phyloP scores from a whole-genome alignment of 37 sponge, comb jelly and placozoan genomes.

The Agelas oroides region DNA sequence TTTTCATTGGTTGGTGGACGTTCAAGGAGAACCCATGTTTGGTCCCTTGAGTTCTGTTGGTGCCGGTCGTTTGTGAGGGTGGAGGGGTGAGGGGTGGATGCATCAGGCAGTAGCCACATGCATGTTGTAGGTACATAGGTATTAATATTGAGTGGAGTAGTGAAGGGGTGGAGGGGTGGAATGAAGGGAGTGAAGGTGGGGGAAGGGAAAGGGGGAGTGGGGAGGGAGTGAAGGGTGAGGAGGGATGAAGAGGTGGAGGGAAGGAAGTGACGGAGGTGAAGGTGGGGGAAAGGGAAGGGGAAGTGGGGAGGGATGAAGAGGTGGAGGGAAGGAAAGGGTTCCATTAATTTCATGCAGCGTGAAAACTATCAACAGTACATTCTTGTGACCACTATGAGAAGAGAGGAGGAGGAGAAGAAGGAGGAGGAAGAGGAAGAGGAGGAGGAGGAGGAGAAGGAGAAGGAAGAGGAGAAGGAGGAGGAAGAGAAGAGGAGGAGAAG shows the following conservation, averaged over 20 bases:
- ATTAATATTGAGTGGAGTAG: too few relatives aligned
- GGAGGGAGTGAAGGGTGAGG: neutral
- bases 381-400: too few relatives aligned
- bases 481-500: neutral
- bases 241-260: neutral
- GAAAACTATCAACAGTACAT: too few relatives aligned
- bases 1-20: slow-evolving; percentile 26
- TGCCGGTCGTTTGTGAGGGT: neutral
- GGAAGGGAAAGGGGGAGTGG: too few relatives aligned
- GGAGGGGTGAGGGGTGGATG: neutral
- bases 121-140: too few relatives aligned
- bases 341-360: too few relatives aligned
- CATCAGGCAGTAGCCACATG: neutral
- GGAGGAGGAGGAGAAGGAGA: neutral
- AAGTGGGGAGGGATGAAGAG: neutral
- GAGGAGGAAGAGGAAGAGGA: neutral
- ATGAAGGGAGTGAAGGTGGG: too few relatives aligned
- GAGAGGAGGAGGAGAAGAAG: neutral
- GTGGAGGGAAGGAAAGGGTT: too few relatives aligned
- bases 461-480: neutral
- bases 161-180: too few relatives aligned
- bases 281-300: neutral
- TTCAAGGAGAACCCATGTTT: slow-evolving; percentile 32
- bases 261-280: too few relatives aligned
- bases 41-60: neutral